Base-by-base conservation (phyloP, 2,797 vertebrate genomes). In the Staurois parvus region DNA sequence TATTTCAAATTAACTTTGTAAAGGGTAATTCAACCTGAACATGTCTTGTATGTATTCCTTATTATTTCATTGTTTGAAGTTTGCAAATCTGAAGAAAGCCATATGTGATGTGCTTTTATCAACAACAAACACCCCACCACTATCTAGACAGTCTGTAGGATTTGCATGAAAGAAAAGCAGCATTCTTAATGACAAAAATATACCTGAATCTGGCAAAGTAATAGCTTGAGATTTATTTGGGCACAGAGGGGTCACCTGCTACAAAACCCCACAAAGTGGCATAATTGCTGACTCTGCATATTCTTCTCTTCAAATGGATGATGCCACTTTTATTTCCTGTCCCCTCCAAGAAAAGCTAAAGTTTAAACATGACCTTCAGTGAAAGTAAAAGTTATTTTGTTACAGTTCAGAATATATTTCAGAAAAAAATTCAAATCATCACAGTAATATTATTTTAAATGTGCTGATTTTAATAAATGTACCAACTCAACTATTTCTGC, bases 11-110 rank as follows among this genome's bases (percentile, higher is more conserved):
- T 84, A 87, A 88, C 88, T 88, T 88, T 88, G 84, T 83, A 64
- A 87, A 81, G 84, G 84, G 42, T 85, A 89, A 88, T 66, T 90
- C 88, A 89, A 81, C 84, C 88, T 90, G 88, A 89, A 88, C 87
- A 42, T 67, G 40, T 81, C 83, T 83, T 79, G 76, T 75, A 82
- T 72, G 32, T 67, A 67, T 84, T 45, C 52, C 74, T 79, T 62
- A 34, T 40, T 82, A 84, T 68, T 79, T 83, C 59, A 79, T 79
- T 83, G 75, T 83, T 83, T 83, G 68, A 86, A 86, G 74, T 77
- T 79, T 68, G 76, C 70, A 69, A 79, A 64, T 79, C n/a, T 75
- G 19, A 84, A n/a, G 81, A 19, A 83, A 83, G 68, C 45, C 56
- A 62, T 74, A 19, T 84, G 76, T 37, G 69, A 83, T 79, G 69